A percentile compares a stretch with the other conserved stretches of the same genome.
These are phyloP conservation scores for Gambusia affinis DNA, from an alignment of 2,113 vertebrate genomes.

Conservation along the genomic window DNA sequence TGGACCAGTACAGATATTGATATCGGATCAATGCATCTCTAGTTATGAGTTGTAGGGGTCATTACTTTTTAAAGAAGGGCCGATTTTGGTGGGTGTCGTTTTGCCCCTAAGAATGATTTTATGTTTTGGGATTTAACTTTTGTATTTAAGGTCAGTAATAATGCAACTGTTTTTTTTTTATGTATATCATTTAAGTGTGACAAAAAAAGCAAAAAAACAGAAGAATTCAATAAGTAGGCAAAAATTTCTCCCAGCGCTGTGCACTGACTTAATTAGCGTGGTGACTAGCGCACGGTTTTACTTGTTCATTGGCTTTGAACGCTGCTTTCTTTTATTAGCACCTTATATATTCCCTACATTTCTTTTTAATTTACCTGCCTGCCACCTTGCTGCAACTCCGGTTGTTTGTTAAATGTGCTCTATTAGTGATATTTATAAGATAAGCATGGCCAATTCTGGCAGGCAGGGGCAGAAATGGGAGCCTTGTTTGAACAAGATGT, in stretches of 20 bases:
- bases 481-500: constrained; percentile 30
- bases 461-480: not conserved
- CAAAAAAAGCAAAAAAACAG: not conserved
- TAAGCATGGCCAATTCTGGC: constrained; percentile 1
- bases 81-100: too few species aligned
- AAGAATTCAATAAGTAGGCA: not conserved
- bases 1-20: too few species aligned
- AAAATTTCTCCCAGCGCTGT: not conserved
- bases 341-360: not conserved
- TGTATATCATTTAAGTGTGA: not conserved
- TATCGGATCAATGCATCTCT: too few species aligned
- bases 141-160: not conserved
- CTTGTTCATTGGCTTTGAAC: not conserved
- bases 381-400: not conserved
- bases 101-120: too few species aligned
- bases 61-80: too few species aligned
- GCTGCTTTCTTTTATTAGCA: not conserved
- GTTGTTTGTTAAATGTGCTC: not conserved
- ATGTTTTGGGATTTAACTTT: too few species aligned
- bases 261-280: not conserved
- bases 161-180: not conserved
- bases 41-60: too few species aligned
- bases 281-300: not conserved
- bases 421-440: constrained; percentile 1
- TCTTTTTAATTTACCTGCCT: not conserved